Evolutionary conservation across 2,888 invertebrate species (phyloP).

Genomic region (Amaurobius ferox): DNA sequence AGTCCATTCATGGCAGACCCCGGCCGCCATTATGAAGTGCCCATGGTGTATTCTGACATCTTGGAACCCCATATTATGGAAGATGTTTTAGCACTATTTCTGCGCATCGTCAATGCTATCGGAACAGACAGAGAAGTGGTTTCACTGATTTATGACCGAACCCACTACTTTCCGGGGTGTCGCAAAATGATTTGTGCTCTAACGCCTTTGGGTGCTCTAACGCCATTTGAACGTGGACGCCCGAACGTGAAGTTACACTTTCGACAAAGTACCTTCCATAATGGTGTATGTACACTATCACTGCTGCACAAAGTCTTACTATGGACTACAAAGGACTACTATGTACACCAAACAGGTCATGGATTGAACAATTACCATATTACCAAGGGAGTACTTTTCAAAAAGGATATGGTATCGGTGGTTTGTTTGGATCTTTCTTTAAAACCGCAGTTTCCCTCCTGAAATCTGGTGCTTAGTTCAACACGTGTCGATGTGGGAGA

Average conservation of each 20-base stretch:
- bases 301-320: conserved; percentile 23
- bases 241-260: conserved; percentile 32
- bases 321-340: too few species aligned
- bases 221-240: conserved; percentile 43
- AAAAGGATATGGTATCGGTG: conserved; percentile 33
- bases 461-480: not conserved
- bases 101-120: conserved; percentile 74
- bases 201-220: conserved; percentile 22
- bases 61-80: conserved; percentile 74
- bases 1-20: conserved; percentile 27
- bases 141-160: not conserved
- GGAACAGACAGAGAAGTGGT: conserved; percentile 23
- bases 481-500: not conserved
- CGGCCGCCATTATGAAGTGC: not conserved
- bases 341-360: conserved; percentile 19
- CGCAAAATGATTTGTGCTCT: conserved; percentile 36
- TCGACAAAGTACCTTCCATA: not conserved
- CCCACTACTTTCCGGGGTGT: conserved; percentile 22
- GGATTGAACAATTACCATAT: conserved; percentile 28
- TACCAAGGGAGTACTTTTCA: conserved; percentile 13
- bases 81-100: conserved; percentile 73
- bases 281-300: conserved; percentile 21
- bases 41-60: conserved; percentile 74
- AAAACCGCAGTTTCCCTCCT: conserved; percentile 1
- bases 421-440: conserved; percentile 21